Percentiles rank a stretch among this genome's conserved stretches.
Evolutionary conservation across 2,797 vertebrate genomes (phyloP).

Genomic region (Chromis chromis): DNA sequence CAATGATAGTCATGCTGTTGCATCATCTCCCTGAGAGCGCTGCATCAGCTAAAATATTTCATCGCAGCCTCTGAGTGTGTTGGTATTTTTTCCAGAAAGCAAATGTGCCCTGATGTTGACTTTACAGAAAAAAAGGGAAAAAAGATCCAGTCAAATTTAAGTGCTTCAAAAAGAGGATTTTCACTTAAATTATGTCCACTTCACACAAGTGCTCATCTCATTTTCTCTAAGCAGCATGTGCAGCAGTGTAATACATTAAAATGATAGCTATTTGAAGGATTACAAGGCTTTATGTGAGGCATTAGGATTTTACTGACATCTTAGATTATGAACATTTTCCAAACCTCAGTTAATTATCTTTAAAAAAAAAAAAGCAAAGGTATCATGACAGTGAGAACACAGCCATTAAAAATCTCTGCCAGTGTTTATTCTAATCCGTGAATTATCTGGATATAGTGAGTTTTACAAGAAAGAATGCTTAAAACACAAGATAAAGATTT

Average conservation of each 20-base stretch:
- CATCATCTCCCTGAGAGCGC: conserved; percentile 26
- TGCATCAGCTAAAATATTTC: conserved; percentile 26
- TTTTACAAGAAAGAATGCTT: neutral
- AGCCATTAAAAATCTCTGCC: neutral
- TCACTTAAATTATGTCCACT: neutral
- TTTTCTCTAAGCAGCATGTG: conserved; percentile 8
- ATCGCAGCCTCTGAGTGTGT: neutral
- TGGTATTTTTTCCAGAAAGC: conserved; percentile 16
- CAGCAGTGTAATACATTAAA: neutral
- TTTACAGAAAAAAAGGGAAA: conserved; percentile 23
- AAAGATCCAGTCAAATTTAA: conserved; percentile 6
- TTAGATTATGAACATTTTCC: conserved; percentile 2
- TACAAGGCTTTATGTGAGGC: neutral
- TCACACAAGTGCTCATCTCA: neutral
- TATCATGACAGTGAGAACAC: conserved; percentile 12
- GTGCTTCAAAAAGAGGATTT: conserved; percentile 10
- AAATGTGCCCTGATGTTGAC: conserved; percentile 35
- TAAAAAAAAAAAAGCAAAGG: neutral
- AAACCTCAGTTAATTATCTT: neutral
- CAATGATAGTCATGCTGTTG: conserved; percentile 19
- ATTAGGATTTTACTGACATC: neutral
- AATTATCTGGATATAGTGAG: conserved; percentile 4
- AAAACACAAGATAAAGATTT: conserved; percentile 1
- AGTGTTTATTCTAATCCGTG: neutral
- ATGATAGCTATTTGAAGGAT: conserved; percentile 18